Base-by-base conservation (phyloP, 2,113 vertebrate genomes). In the Coptodon rendalli region DNA sequence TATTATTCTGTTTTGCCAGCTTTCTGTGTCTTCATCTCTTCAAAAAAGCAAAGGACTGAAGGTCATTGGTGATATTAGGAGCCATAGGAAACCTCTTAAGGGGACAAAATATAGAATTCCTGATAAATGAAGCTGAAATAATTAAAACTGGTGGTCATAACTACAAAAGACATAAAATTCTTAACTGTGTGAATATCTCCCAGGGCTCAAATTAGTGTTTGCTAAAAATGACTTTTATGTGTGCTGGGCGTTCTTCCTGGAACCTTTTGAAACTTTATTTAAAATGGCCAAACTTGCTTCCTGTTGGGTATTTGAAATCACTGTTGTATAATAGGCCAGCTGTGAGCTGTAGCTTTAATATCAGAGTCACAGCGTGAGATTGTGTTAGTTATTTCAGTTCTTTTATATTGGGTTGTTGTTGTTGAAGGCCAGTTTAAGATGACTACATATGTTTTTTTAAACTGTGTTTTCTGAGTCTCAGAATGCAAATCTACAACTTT, bases 371-470 rank as follows among this genome's bases (percentile, higher is more conserved):
- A 50, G 27, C 2, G 7, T n/a, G 73, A 31, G 9, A 52, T n/a
- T 50, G 27, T 73, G 38, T 50, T 19, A 29, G 0, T 76, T 29
- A 0, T 29, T 76, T 76, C 19, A 76, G 16, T 50, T 76, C 8
- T 9, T 45, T 17, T 45, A 73, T 45, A 45, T 43, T 73, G 1
- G 38, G 22, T 45, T 16, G 22, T 73, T 63, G 31, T 63, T 73
- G 10, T 66, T 66, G 61, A 38, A 66, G 6, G 61, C 61, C 61
- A 13, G 61, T 66, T 66, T 66, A 66, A 66, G 61, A 66, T 22
- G 10, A 0, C 34, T 66, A 38, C 0, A 63, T 11, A 19, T 31
- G 16, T 6, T 6, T 2, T 13, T 8, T 2, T 24, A 3, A 59
- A 59, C 27, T 16, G 13, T 59, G 24, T 5, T 59, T 61, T 63